phyloP scores from a whole-genome alignment of 1,140 invertebrate species.

The Achatina immaculata region DNA sequence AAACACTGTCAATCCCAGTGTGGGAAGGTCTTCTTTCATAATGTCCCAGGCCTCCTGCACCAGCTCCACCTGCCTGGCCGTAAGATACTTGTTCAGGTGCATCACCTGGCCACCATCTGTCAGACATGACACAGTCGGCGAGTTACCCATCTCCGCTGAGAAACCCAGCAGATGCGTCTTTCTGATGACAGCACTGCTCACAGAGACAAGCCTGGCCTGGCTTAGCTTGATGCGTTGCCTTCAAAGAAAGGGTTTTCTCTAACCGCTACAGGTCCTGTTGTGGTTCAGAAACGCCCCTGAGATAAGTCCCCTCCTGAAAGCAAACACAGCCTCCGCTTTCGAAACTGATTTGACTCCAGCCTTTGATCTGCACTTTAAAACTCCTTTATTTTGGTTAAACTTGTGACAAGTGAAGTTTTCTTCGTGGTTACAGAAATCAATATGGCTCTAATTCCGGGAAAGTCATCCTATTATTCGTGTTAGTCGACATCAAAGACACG shows the following conservation, averaged over 20 bases:
- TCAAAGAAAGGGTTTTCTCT: neutral
- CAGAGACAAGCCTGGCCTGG: neutral
- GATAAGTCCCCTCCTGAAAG: neutral
- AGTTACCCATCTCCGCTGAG: conserved; percentile 37
- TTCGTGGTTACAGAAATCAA: too few relatives aligned
- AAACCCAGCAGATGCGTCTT: neutral
- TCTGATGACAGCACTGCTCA: neutral
- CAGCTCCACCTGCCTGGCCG: conserved; percentile 48
- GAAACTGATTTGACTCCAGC: too few relatives aligned
- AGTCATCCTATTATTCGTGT: too few relatives aligned
- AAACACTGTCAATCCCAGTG: conserved; percentile 30
- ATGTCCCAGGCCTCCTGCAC: conserved; percentile 56
- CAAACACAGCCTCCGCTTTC: neutral
- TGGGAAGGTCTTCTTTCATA: conserved; percentile 52
- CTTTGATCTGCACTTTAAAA: too few relatives aligned
- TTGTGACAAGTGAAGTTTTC: too few relatives aligned
- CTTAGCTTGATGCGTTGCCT: neutral
- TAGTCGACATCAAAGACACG: too few relatives aligned
- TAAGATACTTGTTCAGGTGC: conserved; percentile 52
- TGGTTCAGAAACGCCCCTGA: neutral
- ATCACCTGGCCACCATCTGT: conserved; percentile 40
- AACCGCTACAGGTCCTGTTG: neutral
- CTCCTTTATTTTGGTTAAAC: too few relatives aligned
- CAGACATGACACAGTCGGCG: conserved; percentile 35
- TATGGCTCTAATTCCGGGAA: too few relatives aligned